A percentile compares a stretch with the other conserved stretches of the same genome.
Conservation (phyloP, 2,113 vertebrate genomes). For the Microcebus griseorufus region DNA sequence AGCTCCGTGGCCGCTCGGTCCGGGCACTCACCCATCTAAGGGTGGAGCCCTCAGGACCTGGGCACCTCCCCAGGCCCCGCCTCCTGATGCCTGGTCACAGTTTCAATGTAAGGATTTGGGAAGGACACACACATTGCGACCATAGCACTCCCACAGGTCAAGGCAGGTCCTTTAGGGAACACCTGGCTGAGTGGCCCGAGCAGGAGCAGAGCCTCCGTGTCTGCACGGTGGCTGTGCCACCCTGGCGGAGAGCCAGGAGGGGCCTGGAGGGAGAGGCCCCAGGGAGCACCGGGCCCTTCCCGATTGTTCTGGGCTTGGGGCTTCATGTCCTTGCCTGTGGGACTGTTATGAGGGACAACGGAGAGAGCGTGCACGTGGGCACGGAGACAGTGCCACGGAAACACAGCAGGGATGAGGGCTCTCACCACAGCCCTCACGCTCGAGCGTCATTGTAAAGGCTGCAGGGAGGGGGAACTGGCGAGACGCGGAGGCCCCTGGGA, state of each 20-base stretch:
- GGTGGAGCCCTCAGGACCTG: no score
- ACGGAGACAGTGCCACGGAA: background rate
- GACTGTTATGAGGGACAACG: background rate
- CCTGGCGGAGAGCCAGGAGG: background rate
- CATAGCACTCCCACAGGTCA: background rate
- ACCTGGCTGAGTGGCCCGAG: background rate
- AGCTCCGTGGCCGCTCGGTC: no score
- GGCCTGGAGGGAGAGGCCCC: background rate
- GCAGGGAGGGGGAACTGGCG: background rate
- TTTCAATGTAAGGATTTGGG: background rate
- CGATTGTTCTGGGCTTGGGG: background rate
- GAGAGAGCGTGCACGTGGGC: no score
- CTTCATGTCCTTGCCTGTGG: background rate
- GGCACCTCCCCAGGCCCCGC: background rate
- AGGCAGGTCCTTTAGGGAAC: background rate
- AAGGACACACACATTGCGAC: background rate
- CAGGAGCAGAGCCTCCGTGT: background rate
- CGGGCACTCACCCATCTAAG: no score
- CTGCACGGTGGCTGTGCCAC: background rate
- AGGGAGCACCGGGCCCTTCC: background rate
- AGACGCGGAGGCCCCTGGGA: background rate
- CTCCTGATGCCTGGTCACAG: background rate
- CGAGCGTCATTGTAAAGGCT: background rate
- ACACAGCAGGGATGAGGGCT: background rate
- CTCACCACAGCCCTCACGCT: background rate